Percentiles rank a stretch among this genome's conserved stretches.
Conservation (phyloP, 2,113 vertebrate species). For the Urocynchramus pylzowi region DNA sequence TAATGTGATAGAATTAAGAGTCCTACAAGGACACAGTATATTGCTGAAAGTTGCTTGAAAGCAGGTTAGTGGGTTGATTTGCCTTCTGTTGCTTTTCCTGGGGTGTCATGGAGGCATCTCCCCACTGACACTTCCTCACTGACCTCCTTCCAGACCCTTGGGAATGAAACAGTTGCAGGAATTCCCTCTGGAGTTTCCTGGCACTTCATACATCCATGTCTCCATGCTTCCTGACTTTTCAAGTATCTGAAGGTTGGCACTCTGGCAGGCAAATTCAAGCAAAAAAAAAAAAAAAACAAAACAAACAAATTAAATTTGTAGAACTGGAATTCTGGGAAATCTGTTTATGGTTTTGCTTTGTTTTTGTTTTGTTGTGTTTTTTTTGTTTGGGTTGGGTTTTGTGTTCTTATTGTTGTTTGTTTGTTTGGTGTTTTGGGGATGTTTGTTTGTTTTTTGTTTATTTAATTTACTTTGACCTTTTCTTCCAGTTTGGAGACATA, state of each 20-base stretch:
- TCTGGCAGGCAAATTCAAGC: background rate
- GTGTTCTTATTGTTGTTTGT: background rate
- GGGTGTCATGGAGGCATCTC: background rate
- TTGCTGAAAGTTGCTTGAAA: background rate
- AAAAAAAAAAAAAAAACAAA: background rate
- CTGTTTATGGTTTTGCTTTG: background rate
- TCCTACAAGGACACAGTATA: accelerated
- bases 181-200: background rate
- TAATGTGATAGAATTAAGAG: background rate
- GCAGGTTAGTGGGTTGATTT: background rate
- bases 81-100: background rate
- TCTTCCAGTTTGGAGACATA: background rate
- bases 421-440: background rate
- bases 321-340: background rate
- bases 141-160: background rate
- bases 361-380: background rate
- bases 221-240: background rate
- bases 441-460: background rate
- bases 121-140: background rate
- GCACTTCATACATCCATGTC: background rate
- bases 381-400: background rate
- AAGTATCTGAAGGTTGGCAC: background rate
- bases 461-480: background rate
- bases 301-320: background rate
- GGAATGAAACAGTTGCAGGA: background rate